Conservation (phyloP, 2,113 vertebrate genomes). For the Elephantulus edwardii region DNA sequence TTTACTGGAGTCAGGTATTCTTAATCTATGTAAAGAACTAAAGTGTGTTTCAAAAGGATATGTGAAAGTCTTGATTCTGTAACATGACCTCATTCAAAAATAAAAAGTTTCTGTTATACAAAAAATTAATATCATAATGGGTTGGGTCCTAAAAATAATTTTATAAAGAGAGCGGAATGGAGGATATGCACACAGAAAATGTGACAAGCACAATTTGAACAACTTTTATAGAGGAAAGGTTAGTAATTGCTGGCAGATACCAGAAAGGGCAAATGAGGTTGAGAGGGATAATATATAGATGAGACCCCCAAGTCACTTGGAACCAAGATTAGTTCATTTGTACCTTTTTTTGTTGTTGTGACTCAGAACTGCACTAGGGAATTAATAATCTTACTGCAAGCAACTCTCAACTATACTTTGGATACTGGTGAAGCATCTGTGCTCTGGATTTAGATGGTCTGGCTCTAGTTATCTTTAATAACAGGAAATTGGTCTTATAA, state of each 20-base stretch:
- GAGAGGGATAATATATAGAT: neutral
- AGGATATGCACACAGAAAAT: neutral
- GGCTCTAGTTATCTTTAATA: neutral
- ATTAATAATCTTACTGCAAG: neutral
- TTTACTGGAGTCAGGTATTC: rapidly evolving
- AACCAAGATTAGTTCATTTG: neutral
- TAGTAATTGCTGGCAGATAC: neutral
- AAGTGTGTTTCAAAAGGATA: neutral
- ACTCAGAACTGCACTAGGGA: neutral
- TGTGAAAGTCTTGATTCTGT: neutral
- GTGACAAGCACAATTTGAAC: neutral
- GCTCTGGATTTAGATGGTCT: neutral
- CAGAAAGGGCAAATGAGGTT: neutral
- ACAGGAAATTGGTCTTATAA: neutral
- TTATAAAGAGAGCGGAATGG: neutral
- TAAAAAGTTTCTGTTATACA: neutral
- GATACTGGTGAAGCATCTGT: no score
- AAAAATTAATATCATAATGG: no score
- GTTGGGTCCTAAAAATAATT: neutral
- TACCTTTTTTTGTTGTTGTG: neutral
- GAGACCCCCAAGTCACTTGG: neutral
- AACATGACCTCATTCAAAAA: neutral
- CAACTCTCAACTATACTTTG: neutral
- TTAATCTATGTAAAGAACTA: neutral
- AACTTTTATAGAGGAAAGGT: neutral